Evolutionary conservation across 2,888 invertebrate genomes (phyloP).

Genomic region (Parthenolecanium corni): DNA sequence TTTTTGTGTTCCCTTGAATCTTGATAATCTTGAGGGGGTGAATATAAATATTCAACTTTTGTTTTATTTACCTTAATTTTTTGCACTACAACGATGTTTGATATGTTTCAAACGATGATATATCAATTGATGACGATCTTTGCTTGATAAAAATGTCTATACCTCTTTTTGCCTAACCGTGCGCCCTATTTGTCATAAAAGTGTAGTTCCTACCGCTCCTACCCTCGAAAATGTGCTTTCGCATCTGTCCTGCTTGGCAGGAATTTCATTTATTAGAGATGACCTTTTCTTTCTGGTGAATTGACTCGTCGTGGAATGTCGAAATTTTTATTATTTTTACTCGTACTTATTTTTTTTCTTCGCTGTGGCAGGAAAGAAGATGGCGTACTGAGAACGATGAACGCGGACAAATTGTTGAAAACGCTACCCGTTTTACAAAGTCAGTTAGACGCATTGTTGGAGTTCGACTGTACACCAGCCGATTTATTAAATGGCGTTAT

Average conservation of each 20-base stretch:
- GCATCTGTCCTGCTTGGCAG: background rate
- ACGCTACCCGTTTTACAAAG: slow-evolving; percentile 90
- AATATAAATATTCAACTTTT: too few relatives aligned
- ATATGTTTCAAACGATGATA: too few relatives aligned
- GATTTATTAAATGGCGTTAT: slow-evolving; percentile 98
- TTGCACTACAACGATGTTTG: too few relatives aligned
- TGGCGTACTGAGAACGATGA: slow-evolving; percentile 92
- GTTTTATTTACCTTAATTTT: too few relatives aligned
- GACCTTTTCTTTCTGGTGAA: background rate
- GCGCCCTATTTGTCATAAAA: too few relatives aligned
- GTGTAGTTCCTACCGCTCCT: too few relatives aligned
- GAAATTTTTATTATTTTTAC: slow-evolving; percentile 10
- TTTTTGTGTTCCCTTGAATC: too few relatives aligned
- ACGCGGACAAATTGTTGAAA: slow-evolving; percentile 90
- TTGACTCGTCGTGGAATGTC: background rate
- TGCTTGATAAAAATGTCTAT: too few relatives aligned
- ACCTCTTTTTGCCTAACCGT: too few relatives aligned
- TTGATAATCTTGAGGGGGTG: too few relatives aligned
- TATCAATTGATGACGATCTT: too few relatives aligned
- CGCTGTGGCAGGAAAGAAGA: slow-evolving; percentile 72
- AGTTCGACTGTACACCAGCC: slow-evolving; percentile 93
- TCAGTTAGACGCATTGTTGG: slow-evolving; percentile 87
- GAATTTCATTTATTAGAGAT: background rate
- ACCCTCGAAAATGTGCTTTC: too few relatives aligned
- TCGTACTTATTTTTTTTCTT: slow-evolving; percentile 15